phyloP scores from a whole-genome alignment of 2,113 vertebrate genomes.

The Desmodus rotundus region DNA sequence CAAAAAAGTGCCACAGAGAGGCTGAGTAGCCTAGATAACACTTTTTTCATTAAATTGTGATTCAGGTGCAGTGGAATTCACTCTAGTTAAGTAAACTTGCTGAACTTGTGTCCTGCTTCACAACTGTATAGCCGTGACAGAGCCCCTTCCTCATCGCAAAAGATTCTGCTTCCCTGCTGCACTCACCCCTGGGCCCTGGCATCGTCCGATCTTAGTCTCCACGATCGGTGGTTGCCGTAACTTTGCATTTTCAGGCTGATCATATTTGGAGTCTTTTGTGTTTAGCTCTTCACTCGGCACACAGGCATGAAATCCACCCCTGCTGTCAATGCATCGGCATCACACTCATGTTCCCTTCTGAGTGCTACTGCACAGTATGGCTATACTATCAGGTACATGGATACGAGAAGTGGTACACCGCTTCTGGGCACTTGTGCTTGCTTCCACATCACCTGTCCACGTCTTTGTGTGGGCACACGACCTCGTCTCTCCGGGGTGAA shows the following conservation, averaged over 20 bases:
- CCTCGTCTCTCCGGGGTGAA: neutral
- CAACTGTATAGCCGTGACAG: neutral
- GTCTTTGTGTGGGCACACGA: neutral
- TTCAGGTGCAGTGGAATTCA: neutral
- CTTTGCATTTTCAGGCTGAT: neutral
- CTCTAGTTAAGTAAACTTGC: neutral
- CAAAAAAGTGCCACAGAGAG: neutral
- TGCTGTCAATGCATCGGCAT: neutral
- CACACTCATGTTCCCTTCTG: neutral
- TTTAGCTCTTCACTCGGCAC: neutral
- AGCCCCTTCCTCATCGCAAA: neutral
- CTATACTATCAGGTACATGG: too few species aligned
- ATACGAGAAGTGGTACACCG: too few species aligned
- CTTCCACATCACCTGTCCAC: neutral
- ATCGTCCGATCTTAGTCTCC: neutral
- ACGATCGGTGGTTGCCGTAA: neutral
- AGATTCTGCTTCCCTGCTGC: neutral
- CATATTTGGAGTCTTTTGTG: neutral
- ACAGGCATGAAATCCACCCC: neutral
- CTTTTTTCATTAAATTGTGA: neutral
- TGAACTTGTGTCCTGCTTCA: neutral
- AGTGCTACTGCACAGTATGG: neutral
- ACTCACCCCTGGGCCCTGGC: neutral
- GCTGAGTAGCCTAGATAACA: neutral
- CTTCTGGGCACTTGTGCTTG: neutral